A percentile compares a stretch with the other conserved stretches of the same genome.
Conservation (phyloP, 2,888 invertebrate species). For the Bedellia somnulentella region DNA sequence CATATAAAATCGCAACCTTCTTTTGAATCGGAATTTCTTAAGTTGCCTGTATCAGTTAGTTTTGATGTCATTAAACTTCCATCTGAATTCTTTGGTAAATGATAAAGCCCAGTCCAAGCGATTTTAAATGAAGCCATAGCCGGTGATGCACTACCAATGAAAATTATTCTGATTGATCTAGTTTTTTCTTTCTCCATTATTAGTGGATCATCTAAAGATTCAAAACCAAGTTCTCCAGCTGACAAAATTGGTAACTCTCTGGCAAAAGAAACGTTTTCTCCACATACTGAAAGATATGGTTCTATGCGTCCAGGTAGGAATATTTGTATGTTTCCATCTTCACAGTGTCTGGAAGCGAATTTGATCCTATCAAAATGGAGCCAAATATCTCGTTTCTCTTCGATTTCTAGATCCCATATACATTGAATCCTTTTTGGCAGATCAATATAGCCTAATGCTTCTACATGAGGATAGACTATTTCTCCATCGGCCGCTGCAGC, state of each 20-base stretch:
- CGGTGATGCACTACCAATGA: constrained; percentile 75
- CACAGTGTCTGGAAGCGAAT: constrained; percentile 82
- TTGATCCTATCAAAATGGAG: constrained; percentile 84
- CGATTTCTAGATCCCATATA: constrained; percentile 81
- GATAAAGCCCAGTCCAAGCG: constrained; percentile 87
- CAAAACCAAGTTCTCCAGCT: constrained; percentile 73
- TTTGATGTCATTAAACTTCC: constrained; percentile 79
- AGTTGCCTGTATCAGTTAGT: constrained; percentile 62
- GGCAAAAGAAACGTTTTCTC: constrained; percentile 81
- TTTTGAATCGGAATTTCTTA: constrained; percentile 29
- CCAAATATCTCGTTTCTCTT: constrained; percentile 83
- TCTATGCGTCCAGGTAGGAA: constrained; percentile 72
- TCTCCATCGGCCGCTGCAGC: constrained; percentile 82
- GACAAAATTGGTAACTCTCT: constrained; percentile 79
- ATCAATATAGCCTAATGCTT: constrained; percentile 71
- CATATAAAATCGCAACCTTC: constrained; percentile 83
- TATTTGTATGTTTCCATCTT: constrained; percentile 84
- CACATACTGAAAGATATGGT: constrained; percentile 80
- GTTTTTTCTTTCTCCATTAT: constrained; percentile 64
- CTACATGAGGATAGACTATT: constrained; percentile 84
- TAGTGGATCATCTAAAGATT: constrained; percentile 56
- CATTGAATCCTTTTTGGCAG: constrained; percentile 73
- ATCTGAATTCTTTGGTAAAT: constrained; percentile 81
- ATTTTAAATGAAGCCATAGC: constrained; percentile 85
- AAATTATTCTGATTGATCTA: constrained; percentile 69